phyloP scores from a whole-genome alignment of 2,797 vertebrate species.

The Poecilia velifera region DNA sequence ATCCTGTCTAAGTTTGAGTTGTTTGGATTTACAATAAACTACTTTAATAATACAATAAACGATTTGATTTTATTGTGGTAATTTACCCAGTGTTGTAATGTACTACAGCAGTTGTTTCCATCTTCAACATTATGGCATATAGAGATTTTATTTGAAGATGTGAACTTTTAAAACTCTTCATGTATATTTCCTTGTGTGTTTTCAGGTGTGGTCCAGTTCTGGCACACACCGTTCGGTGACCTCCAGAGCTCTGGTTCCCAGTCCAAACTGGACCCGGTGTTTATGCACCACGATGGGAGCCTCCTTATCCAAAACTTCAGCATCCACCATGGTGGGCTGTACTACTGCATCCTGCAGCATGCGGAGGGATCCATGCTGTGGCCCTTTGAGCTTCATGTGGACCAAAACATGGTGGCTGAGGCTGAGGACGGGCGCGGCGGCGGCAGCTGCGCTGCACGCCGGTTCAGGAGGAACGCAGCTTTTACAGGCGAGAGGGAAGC shows the following conservation, averaged over 20 bases:
- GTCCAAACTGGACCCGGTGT: conserved; percentile 39
- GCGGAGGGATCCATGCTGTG: conserved; percentile 49
- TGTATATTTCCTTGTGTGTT: conserved; percentile 6
- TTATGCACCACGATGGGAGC: conserved; percentile 60
- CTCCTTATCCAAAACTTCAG: conserved; percentile 63
- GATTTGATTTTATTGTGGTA: neutral
- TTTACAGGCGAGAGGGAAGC: neutral
- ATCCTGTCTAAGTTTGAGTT: neutral
- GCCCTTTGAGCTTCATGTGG: conserved; percentile 49
- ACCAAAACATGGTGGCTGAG: neutral
- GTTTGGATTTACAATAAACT: neutral
- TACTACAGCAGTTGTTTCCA: neutral
- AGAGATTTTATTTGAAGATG: neutral
- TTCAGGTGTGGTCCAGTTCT: conserved; percentile 64
- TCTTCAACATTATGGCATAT: neutral
- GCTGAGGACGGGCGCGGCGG: rapidly evolving
- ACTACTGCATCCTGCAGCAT: conserved; percentile 74
- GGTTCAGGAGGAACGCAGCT: conserved; percentile 18
- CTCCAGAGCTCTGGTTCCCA: conserved; percentile 36
- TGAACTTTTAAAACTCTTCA: neutral
- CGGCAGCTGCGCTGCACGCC: neutral
- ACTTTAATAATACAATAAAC: neutral
- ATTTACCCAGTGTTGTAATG: neutral
- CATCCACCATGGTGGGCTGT: conserved; percentile 70
- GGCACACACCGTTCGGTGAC: conserved; percentile 80